These are phyloP conservation scores for Allygus modestus DNA, from an alignment of 2,888 invertebrate genomes.

Conservation along the genomic window DNA sequence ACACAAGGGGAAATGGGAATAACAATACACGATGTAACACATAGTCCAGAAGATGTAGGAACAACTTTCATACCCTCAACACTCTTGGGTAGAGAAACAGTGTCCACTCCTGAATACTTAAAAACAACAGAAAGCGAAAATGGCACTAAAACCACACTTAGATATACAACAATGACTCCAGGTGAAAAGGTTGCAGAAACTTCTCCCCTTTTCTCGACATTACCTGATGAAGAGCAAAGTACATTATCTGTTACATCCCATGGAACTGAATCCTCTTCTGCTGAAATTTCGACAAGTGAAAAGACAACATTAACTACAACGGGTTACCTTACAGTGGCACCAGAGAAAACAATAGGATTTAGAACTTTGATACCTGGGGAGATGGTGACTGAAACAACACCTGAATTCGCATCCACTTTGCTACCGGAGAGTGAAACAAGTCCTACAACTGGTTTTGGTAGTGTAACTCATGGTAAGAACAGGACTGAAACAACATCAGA, in stretches of 20 bases:
- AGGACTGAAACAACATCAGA: not conserved
- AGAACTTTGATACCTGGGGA: constrained; percentile 10
- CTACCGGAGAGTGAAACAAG: not conserved
- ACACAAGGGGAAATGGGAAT: not conserved
- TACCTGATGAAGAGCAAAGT: not conserved
- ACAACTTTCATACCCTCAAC: not conserved
- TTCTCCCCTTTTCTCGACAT: not conserved
- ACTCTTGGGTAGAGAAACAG: not conserved
- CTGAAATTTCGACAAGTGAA: not conserved
- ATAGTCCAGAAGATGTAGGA: not conserved
- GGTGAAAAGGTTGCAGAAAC: constrained; percentile 11
- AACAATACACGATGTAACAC: not conserved
- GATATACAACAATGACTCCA: not conserved
- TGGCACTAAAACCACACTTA: not conserved
- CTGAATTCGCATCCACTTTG: not conserved
- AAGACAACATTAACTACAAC: not conserved
- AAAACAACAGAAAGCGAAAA: not conserved
- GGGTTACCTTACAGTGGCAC: not conserved
- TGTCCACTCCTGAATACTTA: not conserved
- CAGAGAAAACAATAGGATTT: not conserved
- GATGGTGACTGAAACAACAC: not conserved
- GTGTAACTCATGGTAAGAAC: not conserved
- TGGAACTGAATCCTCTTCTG: not conserved
- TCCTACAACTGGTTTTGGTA: not conserved
- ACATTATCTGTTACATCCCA: not conserved